Percentiles rank a stretch among this genome's conserved stretches.
Evolutionary conservation across 2,888 invertebrate species (phyloP).

Genomic region (Ischnura elegans): DNA sequence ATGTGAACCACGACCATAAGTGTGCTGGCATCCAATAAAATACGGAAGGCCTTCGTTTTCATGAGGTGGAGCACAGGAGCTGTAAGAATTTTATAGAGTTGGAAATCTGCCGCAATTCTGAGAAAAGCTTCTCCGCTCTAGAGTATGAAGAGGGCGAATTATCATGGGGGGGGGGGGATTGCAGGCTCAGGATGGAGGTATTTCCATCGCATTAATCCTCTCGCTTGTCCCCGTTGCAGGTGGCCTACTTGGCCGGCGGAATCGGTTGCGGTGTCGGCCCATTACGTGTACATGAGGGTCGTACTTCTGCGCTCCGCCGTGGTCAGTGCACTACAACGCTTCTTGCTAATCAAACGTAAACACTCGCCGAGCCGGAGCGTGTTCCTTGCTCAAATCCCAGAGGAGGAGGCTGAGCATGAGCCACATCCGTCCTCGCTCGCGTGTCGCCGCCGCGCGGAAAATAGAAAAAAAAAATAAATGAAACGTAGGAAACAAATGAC

Average conservation of each 20-base stretch:
- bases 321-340: slow-evolving; percentile 17
- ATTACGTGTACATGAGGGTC: neutral
- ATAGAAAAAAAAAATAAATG: neutral
- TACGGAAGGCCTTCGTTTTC: too few relatives aligned
- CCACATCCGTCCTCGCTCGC: neutral
- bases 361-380: neutral
- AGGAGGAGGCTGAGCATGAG: neutral
- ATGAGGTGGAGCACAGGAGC: too few relatives aligned
- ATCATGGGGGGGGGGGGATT: neutral
- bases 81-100: too few relatives aligned
- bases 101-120: neutral
- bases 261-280: neutral
- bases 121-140: neutral
- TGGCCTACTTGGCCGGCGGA: neutral
- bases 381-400: too few relatives aligned
- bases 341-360: slow-evolving; percentile 17
- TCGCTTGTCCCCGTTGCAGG: neutral
- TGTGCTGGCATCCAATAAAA: too few relatives aligned
- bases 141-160: neutral
- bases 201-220: neutral
- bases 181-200: neutral
- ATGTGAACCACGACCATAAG: too few relatives aligned
- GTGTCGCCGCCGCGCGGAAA: neutral
- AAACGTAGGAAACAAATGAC: too few relatives aligned
- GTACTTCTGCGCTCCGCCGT: neutral